Evolutionary conservation across 2,113 vertebrate species (phyloP), one percentile per base, ranked within the genome.

Genomic region (Tympanuchus pallidicinctus): DNA sequence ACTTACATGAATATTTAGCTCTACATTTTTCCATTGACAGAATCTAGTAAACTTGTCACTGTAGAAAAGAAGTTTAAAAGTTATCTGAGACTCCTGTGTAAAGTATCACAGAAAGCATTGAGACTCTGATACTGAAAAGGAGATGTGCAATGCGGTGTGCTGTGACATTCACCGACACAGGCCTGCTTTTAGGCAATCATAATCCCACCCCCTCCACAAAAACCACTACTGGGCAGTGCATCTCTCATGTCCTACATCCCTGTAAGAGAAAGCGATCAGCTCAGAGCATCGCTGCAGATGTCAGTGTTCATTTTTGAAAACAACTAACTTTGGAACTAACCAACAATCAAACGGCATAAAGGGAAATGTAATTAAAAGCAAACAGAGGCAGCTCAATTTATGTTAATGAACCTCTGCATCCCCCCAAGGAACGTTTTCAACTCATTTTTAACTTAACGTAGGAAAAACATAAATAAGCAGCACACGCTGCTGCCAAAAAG

Each of bases 21-120:
- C 99, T 79, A 99, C 99, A 32, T 99, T 99, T 97, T 99, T 99
- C 99, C 99, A 99, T 97, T 99, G 99, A 96, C 99, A 99, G 85
- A 99, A 99, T 56, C 99, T 98, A 80, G 99, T 99, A 92, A 99
- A 99, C 95, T 99, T 99, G 97, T 99, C 99, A 86, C 99, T 99
- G 97, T 20, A 50, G 88, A 24, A 90, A 43, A 54, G 27, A 81
- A 90, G 69, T 90, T 87, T 15, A 76, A 28, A 86, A 95, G 83
- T 97, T 71, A 92, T 75, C 78, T 59, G 60, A 91, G 91, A 81
- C 67, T 57, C 24, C 71, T 85, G 72, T 19, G 38, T 25, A 38
- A 85, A 87, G 73, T n/a, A 60, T 38, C 48, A 73, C 1, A 66
- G 80, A 34, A 89, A 91, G 86, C 3, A 10, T 40, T 86, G 84